Evolutionary conservation across 2,797 vertebrate species (phyloP), one percentile per base, ranked within the genome.

Genomic region (Eptatretus atami): DNA sequence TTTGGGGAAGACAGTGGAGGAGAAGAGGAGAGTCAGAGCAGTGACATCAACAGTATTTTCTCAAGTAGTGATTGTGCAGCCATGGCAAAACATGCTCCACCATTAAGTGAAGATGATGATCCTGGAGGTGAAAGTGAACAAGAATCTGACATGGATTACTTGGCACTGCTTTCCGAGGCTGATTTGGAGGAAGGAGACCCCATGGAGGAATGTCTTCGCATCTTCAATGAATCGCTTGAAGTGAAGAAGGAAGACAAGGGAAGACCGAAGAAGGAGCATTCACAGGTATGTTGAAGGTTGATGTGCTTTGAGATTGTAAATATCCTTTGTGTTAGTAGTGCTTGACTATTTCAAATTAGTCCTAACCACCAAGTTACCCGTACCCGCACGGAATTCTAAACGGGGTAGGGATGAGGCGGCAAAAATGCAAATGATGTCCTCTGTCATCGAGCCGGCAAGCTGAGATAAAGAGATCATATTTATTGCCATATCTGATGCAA

Each of bases 171-270:
- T 70, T 81, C 74, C 52, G 80, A 95, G 54, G 65, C 90, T 63
- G 85, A 93, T 70, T 84, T 82, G 1, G 87, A 61, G 1, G 57
- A 95, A 67, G 80, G 80, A 0, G 92, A 98, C 67, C 86, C 88
- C 1, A 82, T 96, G 84, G 92, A 98, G 69, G 92, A 98, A 72
- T 98, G 92, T 68, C 75, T 96, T 64, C 71, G 88, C 66, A 94
- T 98, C 68, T 98, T 98, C 71, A 88, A 94, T 1, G 92, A 96
- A 70, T 88, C 88, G 53, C 83, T 78, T 12, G 82, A 83, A 2
- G 81, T 95, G 68, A 95, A 93, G 76, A 83, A 69, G 0, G 84
- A 95, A 70, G 82, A 94, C 76, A 90, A 85, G 69, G 90, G 90
- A 63, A 78, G 92, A 65, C 79, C 15, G 12, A n/a, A 25, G 57